Base-by-base conservation (phyloP, 2,113 vertebrate genomes). In the Thryonomys swinderianus region DNA sequence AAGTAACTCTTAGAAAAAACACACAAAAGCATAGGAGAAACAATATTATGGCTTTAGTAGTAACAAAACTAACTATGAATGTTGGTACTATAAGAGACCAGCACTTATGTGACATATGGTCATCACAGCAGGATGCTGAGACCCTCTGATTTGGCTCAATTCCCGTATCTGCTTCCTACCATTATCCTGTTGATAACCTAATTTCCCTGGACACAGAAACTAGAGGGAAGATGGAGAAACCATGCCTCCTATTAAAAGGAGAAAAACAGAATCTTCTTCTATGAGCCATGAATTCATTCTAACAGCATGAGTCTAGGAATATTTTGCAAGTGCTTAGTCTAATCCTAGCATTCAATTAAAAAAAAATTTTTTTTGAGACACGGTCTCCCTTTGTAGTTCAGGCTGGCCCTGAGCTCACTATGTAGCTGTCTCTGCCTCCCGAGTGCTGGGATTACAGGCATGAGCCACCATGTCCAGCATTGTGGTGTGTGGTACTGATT, bases 311-410 rank as follows among this genome's bases (percentile, higher is more conserved):
- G 87, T 67, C 45, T 42, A 66, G 20, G 71, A 81, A 51, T 55
- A 48, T 61, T 8, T 91, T 83, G 61, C 80, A 74, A 80, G 40
- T 55, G 18, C 51, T 42, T 12, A 48, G 45, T 79, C 37, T 66
- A 85, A 95, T 48, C 78, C 76, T 13, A 80, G 74, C 81, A 94
- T 48, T 62, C 90, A 88, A 21, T 85, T 9, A 73, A 79, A 84
- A 82, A 25, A 37, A 81, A n/a, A n/a, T n/a, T n/a, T n/a, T n/a
- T n/a, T n/a, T n/a, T n/a, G n/a, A n/a, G n/a, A n/a, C n/a, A n/a
- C n/a, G n/a, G n/a, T n/a, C n/a, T n/a, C n/a, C n/a, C n/a, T n/a
- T n/a, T n/a, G n/a, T n/a, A n/a, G n/a, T n/a, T n/a, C n/a, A n/a
- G n/a, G n/a, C n/a, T n/a, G n/a, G n/a, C n/a, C n/a, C n/a, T n/a